phyloP scores from a whole-genome alignment of 2,113 vertebrate genomes.

The Prochilodus magdalenae region DNA sequence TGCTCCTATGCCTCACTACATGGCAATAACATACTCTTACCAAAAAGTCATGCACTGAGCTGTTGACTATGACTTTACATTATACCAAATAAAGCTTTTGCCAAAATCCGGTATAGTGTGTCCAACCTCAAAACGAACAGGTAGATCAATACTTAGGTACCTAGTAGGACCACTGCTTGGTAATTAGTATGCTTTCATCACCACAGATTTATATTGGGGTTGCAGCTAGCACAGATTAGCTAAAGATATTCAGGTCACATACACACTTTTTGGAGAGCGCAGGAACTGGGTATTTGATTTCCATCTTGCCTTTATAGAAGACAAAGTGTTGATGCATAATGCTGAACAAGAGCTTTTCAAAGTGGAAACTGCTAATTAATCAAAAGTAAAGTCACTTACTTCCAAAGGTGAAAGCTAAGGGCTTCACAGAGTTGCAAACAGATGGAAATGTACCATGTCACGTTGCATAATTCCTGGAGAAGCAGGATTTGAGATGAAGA shows the following conservation, averaged over 20 bases:
- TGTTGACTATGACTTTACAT: too few species aligned
- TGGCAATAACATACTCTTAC: too few species aligned
- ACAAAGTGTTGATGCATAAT: slow-evolving; percentile 20
- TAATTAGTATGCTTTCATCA: neutral
- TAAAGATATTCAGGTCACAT: neutral
- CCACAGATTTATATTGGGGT: neutral
- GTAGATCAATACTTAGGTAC: neutral
- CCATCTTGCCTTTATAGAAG: slow-evolving; percentile 23
- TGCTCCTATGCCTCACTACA: too few species aligned
- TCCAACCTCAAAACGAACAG: too few species aligned
- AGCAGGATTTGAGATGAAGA: neutral
- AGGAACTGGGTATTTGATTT: slow-evolving; percentile 24
- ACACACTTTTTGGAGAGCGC: neutral
- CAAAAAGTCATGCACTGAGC: too few species aligned
- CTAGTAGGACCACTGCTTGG: neutral
- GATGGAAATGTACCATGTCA: slow-evolving; percentile 15
- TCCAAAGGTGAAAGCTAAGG: slow-evolving; percentile 22
- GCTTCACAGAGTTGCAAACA: neutral
- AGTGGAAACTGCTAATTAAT: slow-evolving; percentile 45
- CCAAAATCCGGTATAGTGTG: too few species aligned
- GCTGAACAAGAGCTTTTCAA: slow-evolving; percentile 35
- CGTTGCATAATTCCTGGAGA: neutral
- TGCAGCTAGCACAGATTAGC: neutral
- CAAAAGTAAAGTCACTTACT: neutral
- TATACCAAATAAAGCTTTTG: too few species aligned